Conservation (phyloP, 2,113 vertebrate genomes). For the Mungos mungo region DNA sequence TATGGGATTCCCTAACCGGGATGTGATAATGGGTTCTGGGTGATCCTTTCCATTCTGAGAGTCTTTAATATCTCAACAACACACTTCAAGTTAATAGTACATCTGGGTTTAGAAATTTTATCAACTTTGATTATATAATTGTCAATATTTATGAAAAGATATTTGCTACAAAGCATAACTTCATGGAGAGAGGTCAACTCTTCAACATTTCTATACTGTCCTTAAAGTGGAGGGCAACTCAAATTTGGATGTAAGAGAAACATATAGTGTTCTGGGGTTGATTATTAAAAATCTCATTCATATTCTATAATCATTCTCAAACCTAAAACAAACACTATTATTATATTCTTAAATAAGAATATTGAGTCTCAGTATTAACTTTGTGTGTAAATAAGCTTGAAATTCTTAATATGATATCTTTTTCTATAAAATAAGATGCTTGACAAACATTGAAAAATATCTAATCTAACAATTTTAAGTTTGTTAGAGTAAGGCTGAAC, state of each 20-base stretch:
- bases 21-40: background rate
- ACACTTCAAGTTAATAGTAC: background rate
- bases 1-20: background rate
- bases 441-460: background rate
- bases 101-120: background rate
- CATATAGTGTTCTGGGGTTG: background rate
- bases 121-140: background rate
- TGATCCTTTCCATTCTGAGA: background rate
- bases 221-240: background rate
- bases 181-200: background rate
- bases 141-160: conserved; percentile 28
- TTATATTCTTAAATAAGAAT: background rate
- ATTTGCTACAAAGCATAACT: background rate
- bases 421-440: background rate
- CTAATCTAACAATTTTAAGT: background rate
- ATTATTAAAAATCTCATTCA: background rate
- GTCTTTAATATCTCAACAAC: background rate
- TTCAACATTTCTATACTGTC: background rate
- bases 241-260: conserved; percentile 11
- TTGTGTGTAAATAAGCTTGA: background rate
- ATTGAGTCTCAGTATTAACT: background rate
- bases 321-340: background rate
- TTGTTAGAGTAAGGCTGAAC: background rate
- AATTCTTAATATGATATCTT: background rate
- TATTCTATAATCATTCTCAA: background rate